phyloP scores from a whole-genome alignment of 2,113 vertebrate species.

The Talpa occidentalis region DNA sequence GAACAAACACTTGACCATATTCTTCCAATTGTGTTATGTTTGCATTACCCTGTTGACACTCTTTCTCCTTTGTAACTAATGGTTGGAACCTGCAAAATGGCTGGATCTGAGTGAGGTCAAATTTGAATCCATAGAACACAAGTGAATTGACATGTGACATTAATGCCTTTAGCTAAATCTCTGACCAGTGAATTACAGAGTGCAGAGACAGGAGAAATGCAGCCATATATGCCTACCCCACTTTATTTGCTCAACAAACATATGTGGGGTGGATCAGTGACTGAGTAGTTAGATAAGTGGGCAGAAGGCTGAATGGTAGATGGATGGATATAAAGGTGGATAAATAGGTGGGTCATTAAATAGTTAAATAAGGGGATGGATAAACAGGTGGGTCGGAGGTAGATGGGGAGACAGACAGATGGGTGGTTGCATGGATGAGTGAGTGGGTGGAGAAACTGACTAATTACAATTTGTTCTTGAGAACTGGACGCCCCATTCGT shows the following conservation, averaged over 20 bases:
- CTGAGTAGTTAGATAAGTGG: not conserved
- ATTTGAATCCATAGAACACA: not conserved
- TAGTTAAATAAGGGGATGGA: not conserved
- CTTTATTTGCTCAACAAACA: not conserved
- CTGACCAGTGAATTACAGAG: not conserved
- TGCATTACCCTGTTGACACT: not conserved
- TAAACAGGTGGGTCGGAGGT: not conserved
- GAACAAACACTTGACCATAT: not conserved
- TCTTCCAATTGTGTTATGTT: not conserved
- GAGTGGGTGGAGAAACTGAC: not conserved
- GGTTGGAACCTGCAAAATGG: not conserved
- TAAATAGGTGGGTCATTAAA: not conserved
- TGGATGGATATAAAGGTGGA: not conserved
- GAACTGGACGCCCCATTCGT: slow-evolving; percentile 86
- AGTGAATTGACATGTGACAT: not conserved
- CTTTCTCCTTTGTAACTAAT: not conserved
- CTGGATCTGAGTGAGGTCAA: not conserved
- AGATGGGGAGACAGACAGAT: not conserved
- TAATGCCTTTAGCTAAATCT: not conserved
- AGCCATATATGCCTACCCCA: not conserved
- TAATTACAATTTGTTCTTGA: slow-evolving; percentile 65
- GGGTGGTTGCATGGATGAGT: not conserved
- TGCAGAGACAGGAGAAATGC: not conserved
- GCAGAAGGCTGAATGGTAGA: not conserved
- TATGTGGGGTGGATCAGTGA: not conserved